These are phyloP conservation scores for Ceramica pisi DNA, from an alignment of 2,888 invertebrate genomes.

Conservation along the genomic window DNA sequence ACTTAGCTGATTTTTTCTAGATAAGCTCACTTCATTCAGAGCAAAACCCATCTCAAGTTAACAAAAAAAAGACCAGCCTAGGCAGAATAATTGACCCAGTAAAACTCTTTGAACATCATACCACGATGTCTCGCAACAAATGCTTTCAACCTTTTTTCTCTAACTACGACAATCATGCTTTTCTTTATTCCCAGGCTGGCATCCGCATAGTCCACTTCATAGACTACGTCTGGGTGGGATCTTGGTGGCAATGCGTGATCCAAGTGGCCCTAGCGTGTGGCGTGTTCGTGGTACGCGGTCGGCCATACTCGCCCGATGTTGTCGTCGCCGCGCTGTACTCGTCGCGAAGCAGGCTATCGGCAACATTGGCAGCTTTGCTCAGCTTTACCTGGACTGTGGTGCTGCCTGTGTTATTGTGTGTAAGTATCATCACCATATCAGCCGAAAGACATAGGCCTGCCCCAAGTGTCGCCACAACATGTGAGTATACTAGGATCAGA, in stretches of 20 bases:
- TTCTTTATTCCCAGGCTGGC: constrained; percentile 90
- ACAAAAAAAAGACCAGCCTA: no score
- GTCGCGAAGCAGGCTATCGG: constrained; percentile 77
- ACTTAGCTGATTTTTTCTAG: no score
- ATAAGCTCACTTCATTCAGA: no score
- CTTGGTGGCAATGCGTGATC: constrained; percentile 96
- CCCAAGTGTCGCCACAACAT: no score
- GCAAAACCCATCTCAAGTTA: no score
- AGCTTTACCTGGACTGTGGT: constrained; percentile 97
- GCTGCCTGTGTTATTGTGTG: constrained; percentile 95
- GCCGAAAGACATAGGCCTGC: no score
- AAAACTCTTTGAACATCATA: no score
- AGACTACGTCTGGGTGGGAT: constrained; percentile 95
- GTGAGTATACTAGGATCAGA: no score
- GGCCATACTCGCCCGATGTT: constrained; percentile 95
- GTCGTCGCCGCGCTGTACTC: constrained; percentile 88
- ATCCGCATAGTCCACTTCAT: constrained; percentile 95
- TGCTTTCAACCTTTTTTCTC: not conserved
- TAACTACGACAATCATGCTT: not conserved
- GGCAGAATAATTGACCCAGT: no score
- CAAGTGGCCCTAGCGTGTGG: constrained; percentile 95
- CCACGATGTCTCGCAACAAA: not conserved
- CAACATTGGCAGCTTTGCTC: constrained; percentile 92
- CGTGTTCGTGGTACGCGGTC: constrained; percentile 96
- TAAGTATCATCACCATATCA: constrained; percentile 78